Conservation (phyloP, 1,140 invertebrate species). For the Aricia agestis region DNA sequence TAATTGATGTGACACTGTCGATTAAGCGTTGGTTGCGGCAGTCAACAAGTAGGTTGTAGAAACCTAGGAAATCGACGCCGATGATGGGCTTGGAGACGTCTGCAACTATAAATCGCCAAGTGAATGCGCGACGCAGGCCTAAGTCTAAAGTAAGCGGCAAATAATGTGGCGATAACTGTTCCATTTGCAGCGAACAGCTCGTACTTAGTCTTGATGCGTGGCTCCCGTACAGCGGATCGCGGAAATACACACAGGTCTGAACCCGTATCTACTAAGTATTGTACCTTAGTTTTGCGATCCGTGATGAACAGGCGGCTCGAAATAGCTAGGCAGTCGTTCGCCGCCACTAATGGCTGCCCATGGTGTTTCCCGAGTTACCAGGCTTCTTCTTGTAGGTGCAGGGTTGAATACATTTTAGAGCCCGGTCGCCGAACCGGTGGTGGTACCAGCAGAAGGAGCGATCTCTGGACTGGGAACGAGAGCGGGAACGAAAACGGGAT, state of each 20-base stretch:
- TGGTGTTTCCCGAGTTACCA: constrained; percentile 7
- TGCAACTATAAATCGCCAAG: constrained; percentile 20
- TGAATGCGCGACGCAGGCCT: constrained; percentile 17
- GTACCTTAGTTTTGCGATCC: constrained; percentile 18
- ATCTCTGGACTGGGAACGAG: constrained; percentile 10
- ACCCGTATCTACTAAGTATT: constrained; percentile 26
- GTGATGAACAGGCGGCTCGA: constrained; percentile 26
- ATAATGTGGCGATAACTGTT: constrained; percentile 16
- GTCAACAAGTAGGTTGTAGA: constrained; percentile 26
- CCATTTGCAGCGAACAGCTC: constrained; percentile 21
- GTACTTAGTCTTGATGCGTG: constrained; percentile 4
- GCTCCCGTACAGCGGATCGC: not conserved
- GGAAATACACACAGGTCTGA: constrained; percentile 26
- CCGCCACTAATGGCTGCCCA: constrained; percentile 23
- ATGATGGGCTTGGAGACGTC: constrained; percentile 23
- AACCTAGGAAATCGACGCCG: constrained; percentile 24
- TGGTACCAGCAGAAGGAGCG: constrained; percentile 26
- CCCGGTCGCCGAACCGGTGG: constrained; percentile 19
- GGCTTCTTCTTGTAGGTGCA: constrained; percentile 16
- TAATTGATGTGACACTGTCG: constrained; percentile 20
- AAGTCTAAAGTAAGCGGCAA: constrained; percentile 10
- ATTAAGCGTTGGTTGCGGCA: constrained; percentile 20
- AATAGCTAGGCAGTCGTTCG: constrained; percentile 16
- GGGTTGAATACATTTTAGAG: constrained; percentile 20
- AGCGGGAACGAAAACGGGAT: constrained; percentile 1